A percentile compares a stretch with the other conserved stretches of the same genome.
These are phyloP conservation scores for Axis porcinus DNA, from an alignment of 2,113 vertebrate genomes.

Conservation along the genomic window DNA sequence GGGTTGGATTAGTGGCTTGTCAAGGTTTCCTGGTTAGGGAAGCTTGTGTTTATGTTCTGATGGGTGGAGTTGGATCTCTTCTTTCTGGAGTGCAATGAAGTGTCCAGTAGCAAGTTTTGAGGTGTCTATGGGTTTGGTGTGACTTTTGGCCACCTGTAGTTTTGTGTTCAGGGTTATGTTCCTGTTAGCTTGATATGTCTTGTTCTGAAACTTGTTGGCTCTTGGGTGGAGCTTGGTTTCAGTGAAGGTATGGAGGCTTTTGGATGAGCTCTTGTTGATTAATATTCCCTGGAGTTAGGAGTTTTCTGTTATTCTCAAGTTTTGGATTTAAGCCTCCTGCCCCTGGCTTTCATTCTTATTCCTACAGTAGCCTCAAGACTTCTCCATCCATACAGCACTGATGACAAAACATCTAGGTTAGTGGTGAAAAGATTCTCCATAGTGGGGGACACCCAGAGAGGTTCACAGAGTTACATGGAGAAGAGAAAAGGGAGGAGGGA, in stretches of 20 bases:
- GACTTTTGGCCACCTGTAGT: not conserved
- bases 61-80: not conserved
- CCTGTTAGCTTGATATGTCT: not conserved
- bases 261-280: not conserved
- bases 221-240: not conserved
- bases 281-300: not conserved
- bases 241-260: not conserved
- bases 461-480: not conserved
- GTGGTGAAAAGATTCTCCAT: not conserved
- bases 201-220: not conserved
- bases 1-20: not conserved
- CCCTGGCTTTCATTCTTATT: not conserved
- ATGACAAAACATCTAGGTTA: not conserved
- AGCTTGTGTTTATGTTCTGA: not conserved
- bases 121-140: not conserved
- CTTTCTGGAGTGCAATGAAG: not conserved
- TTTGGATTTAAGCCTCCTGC: not conserved
- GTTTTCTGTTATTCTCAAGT: not conserved
- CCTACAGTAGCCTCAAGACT: not conserved
- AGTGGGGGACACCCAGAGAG: not conserved
- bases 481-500: not conserved
- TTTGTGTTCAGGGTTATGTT: not conserved
- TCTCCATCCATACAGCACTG: not conserved
- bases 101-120: not conserved
- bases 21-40: not conserved